phyloP scores from a whole-genome alignment of 1,140 invertebrate genomes.

The Anastrepha obliqua region DNA sequence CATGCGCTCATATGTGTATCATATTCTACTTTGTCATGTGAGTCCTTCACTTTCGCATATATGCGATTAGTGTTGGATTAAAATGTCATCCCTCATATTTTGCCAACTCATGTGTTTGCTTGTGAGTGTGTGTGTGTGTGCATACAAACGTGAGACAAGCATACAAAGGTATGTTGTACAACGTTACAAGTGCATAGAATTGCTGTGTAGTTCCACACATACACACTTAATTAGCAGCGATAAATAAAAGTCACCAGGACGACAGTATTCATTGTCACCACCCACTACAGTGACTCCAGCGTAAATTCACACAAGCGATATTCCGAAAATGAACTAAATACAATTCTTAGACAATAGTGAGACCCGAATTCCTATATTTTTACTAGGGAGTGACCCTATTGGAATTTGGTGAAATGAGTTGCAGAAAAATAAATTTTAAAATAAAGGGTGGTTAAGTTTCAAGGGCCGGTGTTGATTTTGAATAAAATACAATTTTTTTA shows the following conservation, averaged over 20 bases:
- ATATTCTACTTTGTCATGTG: not conserved
- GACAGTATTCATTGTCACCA: conserved; percentile 13
- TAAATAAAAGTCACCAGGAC: conserved; percentile 73
- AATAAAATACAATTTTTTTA: too few species aligned
- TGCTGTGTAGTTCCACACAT: conserved; percentile 42
- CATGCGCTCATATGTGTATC: not conserved
- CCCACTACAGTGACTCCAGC: not conserved
- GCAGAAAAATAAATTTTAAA: not conserved
- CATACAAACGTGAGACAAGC: conserved; percentile 47
- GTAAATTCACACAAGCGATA: not conserved
- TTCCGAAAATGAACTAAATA: not conserved
- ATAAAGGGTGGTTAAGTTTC: too few species aligned
- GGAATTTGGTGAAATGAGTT: not conserved
- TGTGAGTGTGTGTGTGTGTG: not conserved
- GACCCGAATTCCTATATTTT: not conserved
- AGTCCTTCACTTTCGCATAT: conserved; percentile 59
- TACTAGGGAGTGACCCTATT: not conserved
- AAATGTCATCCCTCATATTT: conserved; percentile 70
- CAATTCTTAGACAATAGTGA: not conserved
- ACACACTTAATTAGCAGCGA: conserved; percentile 69
- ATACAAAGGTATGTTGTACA: conserved; percentile 36
- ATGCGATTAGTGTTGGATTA: conserved; percentile 73
- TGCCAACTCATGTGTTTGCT: conserved; percentile 57
- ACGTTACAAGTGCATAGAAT: not conserved
- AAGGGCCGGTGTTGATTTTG: too few species aligned